Base-by-base conservation (phyloP, 1,140 invertebrate genomes). In the Drosophila neocordata region DNA sequence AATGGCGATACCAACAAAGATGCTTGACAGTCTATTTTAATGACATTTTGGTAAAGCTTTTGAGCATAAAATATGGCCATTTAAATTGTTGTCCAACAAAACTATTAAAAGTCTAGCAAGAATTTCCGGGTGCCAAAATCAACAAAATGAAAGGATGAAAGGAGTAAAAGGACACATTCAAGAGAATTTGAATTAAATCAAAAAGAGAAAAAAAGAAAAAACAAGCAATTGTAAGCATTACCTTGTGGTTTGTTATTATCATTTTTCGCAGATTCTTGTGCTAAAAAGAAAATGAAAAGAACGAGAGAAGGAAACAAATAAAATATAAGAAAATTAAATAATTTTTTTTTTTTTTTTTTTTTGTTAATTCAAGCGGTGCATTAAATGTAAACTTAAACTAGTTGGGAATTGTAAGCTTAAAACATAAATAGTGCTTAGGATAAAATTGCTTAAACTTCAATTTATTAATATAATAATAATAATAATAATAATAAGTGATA, bases 191-290 rank as follows among this genome's bases (percentile, higher is more conserved):
- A 55, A 6, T 31, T 24, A 38, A 8, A 13, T 11, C 2, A 22
- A 1, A 35, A 13, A 35, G 31, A 48, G 4, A 4, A 24, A 37
- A 41, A 12, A 4, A 20, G 35, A 41, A 22, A 51, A 67, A 68
- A 74, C n/a, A n/a, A n/a, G n/a, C n/a, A n/a, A 62, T 57, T 52
- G 60, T 51, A 74, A 58, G 78, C 69, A 59, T 79, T 91, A 91
- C 85, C 89, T 91, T 91, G 87, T 91, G 85, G 68, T 89, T 91
- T 91, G 77, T 91, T 90, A 81, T 88, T 91, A 85, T 91, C 89
- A 77, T 88, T 89, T 88, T 88, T 91, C 84, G 89, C 89, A 88
- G 89, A 84, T 84, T 91, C 89, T 85, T 88, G 89, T 72, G 79
- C 89, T 91, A 85, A 79, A 91, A 91, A 85, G 72, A 79, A 91